A percentile compares a stretch with the other conserved stretches of the same genome.
These are phyloP conservation scores for Pollenia amentaria DNA, from an alignment of 2,888 invertebrate genomes.

Conservation along the genomic window DNA sequence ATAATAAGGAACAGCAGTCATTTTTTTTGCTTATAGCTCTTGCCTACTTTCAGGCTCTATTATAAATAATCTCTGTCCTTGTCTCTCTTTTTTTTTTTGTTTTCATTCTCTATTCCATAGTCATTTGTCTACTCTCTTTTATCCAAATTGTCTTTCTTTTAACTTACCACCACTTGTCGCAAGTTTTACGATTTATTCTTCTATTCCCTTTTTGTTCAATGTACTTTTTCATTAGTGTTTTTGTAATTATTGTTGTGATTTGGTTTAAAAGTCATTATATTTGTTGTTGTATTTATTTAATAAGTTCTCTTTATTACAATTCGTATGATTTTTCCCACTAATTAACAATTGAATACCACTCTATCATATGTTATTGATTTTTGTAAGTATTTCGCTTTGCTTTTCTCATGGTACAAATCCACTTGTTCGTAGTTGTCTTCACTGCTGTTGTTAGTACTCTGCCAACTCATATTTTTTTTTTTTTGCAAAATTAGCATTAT, in stretches of 20 bases:
- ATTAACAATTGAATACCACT: conserved; percentile 75
- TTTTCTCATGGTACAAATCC: conserved; percentile 9
- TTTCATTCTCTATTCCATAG: conserved; percentile 14
- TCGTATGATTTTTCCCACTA: conserved; percentile 20
- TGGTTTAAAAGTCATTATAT: conserved; percentile 40
- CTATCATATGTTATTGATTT: conserved; percentile 82
- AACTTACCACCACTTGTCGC: conserved; percentile 67
- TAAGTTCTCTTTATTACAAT: conserved; percentile 30
- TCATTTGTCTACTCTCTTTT: conserved; percentile 19
- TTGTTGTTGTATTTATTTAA: conserved; percentile 46
- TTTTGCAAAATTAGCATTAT: conserved; percentile 26
- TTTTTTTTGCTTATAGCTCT: conserved; percentile 33
- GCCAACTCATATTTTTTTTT: conserved; percentile 20
- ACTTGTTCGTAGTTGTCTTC: conserved; percentile 52
- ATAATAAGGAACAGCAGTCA: conserved; percentile 8
- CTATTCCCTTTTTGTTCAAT: conserved; percentile 20
- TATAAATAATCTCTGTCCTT: neutral
- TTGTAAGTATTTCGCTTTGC: conserved; percentile 66
- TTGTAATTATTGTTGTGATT: conserved; percentile 30
- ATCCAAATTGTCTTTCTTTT: conserved; percentile 3
- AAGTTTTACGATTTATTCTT: conserved; percentile 42
- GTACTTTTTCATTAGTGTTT: conserved; percentile 17
- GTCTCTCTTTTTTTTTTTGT: conserved; percentile 25
- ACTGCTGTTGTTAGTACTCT: conserved; percentile 14
- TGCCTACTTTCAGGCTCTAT: conserved; percentile 55